Evolutionary conservation across 92 coral and sea anemone genomes (phyloP).

Genomic region (Palythoa caribaeorum): DNA sequence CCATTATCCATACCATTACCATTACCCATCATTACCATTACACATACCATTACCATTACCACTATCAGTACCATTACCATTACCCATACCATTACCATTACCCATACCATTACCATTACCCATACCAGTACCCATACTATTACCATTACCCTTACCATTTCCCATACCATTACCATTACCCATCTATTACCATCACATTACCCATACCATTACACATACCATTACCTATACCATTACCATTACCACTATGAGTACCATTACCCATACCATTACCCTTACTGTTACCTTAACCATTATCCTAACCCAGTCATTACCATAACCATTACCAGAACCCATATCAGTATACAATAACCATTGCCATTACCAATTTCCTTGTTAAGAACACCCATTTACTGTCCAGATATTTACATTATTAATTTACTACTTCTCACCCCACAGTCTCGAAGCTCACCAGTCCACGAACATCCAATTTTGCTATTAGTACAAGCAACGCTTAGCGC

Average conservation of each 20-base stretch:
- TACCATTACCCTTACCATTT: not conserved
- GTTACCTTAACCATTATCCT: not conserved
- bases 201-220: not conserved
- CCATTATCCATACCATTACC: too few species aligned
- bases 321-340: not conserved
- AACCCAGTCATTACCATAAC: not conserved
- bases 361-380: not conserved
- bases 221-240: not conserved
- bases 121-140: too few species aligned
- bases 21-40: not conserved
- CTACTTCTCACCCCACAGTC: too few species aligned
- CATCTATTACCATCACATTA: too few species aligned
- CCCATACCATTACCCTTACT: not conserved
- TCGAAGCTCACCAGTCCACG: too few species aligned
- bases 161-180: not conserved
- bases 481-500: too few species aligned
- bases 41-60: not conserved
- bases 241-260: not conserved
- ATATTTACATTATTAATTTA: too few species aligned
- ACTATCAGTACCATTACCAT: not conserved
- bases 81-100: not conserved
- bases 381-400: not conserved
- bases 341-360: not conserved
- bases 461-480: too few species aligned
- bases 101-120: not conserved